Base-by-base conservation (phyloP, 2,797 vertebrate species). In the Rhadinocentrus ornatus region DNA sequence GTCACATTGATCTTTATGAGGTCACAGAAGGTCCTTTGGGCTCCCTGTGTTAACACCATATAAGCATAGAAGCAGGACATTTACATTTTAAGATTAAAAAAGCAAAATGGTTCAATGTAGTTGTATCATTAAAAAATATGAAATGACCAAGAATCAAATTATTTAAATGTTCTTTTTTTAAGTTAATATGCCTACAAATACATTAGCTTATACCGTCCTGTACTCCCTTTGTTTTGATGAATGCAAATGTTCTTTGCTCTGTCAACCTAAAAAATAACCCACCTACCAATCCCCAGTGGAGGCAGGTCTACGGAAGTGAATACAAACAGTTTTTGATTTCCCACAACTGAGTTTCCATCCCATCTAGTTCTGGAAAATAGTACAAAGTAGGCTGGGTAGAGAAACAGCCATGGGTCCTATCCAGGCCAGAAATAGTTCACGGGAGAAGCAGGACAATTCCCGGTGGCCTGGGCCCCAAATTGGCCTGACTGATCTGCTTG, bases 1-100 rank as follows among this genome's bases (percentile, higher is more conserved):
- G 81, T 90, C 85, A 89, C 90, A 90, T 92, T 93, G 91, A 92
- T 93, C 90, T 88, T 92, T 92, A 92, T 91, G 90, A 92, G 93
- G 91, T 92, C 93, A 94, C 66, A 85, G 52, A 80, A 80, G 73
- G 84, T 83, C 39, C 69, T 71, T 62, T 15, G 11, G 62, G 48
- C 73, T 83, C 81, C 85, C 81, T 67, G 13, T 75, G 65, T 71
- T 82, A 81, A 79, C 54, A 63, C 13, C n/a, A n/a, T n/a, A n/a
- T n/a, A n/a, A 69, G 29, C 24, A 64, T 12, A 58, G 26, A 32
- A 31, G 50, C 16, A 67, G 29, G 3, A 1, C 2, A n/a, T 15
- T 39, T 39, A 39, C 3, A 39, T 39, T 39, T 39, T 13, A 39
- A 39, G 9, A 50, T 10, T 20, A n/a, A 24, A 50, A 22, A 50